Base-by-base conservation (phyloP, 2,888 invertebrate genomes). In the Drosophila merina region DNA sequence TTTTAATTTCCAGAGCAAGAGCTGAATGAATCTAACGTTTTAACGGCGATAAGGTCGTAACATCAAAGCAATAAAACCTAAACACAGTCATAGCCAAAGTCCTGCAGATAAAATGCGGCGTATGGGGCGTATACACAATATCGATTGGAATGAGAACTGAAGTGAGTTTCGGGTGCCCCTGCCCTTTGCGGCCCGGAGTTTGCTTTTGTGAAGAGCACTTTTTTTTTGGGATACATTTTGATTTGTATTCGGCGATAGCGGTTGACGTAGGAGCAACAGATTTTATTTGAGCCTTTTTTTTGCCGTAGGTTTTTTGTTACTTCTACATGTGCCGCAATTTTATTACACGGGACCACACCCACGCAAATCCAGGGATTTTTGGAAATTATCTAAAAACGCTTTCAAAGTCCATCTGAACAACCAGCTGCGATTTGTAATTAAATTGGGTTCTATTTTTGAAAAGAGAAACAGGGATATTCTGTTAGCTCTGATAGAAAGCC, bases 231-330 rank as follows among this genome's bases (percentile, higher is more conserved):
- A 50, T 55, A 57, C 52, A 58, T 79, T 80, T 66, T 75, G 79
- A 81, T 81, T 84, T 87, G 57, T 75, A 48, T 58, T 58, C 47
- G 48, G 58, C 62, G 81, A 87, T 81, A 81, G 63, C 86, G 88
- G 68, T 88, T 82, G 82, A 86, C 82, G 88, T 86, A 83, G 72
- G 77, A 83, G 83, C 88, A 86, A 84, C 83, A 84, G 88, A 83
- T 88, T 88, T 68, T 31, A 20, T 30, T 47, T 36, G 28, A 28
- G 28, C n/a, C 10, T 48, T 59, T 57, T 56, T 40, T 28, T 51
- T 36, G n/a, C 20, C 33, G 45, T 47, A 28, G 8, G 44, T 73
- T 64, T 56, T 74, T 67, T 69, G 63, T 68, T 33, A 50, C 55
- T 54, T 38, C 55, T 57, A 72, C 67, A 81, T 81, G 69, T 74